Evolutionary conservation across 2,113 vertebrate genomes (phyloP).

Genomic region (Noturus placidus): DNA sequence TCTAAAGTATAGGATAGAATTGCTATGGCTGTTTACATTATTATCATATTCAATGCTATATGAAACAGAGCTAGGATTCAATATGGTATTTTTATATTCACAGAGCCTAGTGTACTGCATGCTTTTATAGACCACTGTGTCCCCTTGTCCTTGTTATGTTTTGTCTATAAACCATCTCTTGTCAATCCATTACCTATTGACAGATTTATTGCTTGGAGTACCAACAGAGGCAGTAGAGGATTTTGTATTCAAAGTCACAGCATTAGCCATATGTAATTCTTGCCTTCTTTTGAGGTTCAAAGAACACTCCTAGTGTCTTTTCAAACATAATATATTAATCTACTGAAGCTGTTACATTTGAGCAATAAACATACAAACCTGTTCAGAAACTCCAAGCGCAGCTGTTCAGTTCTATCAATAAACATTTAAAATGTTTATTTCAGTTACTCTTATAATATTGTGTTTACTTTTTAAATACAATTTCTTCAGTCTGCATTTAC

Average conservation of each 20-base stretch:
- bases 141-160: conserved; percentile 16
- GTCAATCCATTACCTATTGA: conserved; percentile 28
- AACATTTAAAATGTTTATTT: not conserved
- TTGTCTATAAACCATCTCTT: conserved; percentile 23
- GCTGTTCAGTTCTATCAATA: not conserved
- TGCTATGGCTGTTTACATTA: not conserved
- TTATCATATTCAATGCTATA: not conserved
- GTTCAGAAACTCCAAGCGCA: not conserved
- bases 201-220: conserved; percentile 21
- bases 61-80: not conserved
- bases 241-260: conserved; percentile 4
- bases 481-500: not conserved
- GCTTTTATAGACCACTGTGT: conserved; percentile 12
- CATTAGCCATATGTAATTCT: conserved; percentile 13
- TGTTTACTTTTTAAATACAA: not conserved
- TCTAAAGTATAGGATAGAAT: not conserved
- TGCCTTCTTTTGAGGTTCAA: not conserved
- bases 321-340: not conserved
- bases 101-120: not conserved
- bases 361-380: not conserved
- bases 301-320: not conserved
- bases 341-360: no score
- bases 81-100: not conserved
- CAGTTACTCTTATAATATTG: not conserved
- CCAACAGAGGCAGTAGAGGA: not conserved